These are phyloP conservation scores for Sylvilagus floridanus DNA, from an alignment of 2,797 vertebrate genomes.

Conservation along the genomic window DNA sequence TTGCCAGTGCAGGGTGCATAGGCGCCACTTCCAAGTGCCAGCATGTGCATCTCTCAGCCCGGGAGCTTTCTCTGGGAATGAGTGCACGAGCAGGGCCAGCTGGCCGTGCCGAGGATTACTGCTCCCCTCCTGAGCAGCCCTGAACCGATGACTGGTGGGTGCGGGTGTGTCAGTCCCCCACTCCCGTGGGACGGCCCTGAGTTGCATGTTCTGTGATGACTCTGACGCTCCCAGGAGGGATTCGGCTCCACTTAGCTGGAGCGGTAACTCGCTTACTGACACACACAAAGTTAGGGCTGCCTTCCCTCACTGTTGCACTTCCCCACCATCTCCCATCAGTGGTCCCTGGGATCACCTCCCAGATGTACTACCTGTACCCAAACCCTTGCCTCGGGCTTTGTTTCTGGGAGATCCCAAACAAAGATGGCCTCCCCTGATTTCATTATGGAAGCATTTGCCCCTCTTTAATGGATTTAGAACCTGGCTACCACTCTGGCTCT, in stretches of 20 bases:
- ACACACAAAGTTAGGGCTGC: constrained; percentile 18
- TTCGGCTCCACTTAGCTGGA: neutral
- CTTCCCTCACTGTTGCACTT: constrained; percentile 35
- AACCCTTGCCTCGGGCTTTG: constrained; percentile 36
- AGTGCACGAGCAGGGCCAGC: neutral
- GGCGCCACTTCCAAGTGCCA: neutral
- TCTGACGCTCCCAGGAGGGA: constrained; percentile 32
- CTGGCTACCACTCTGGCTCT: constrained; percentile 66
- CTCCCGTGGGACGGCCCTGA: constrained; percentile 24
- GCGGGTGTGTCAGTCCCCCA: neutral
- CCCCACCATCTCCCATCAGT: neutral
- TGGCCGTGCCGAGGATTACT: neutral
- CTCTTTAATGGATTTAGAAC: constrained; percentile 64
- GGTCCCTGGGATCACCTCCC: constrained; percentile 28
- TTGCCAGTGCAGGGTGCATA: neutral
- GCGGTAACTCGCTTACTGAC: constrained; percentile 39
- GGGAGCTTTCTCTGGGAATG: constrained; percentile 54
- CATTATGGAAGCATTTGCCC: constrained; percentile 40
- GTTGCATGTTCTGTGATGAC: neutral
- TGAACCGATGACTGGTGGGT: constrained; percentile 18
- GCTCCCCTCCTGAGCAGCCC: neutral
- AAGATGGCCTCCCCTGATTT: constrained; percentile 20
- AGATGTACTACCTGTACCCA: constrained; percentile 26
- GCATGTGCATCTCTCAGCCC: neutral
- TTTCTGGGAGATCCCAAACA: constrained; percentile 50